Evolutionary conservation across 2,797 vertebrate genomes (phyloP).

Genomic region (Cuculus canorus): DNA sequence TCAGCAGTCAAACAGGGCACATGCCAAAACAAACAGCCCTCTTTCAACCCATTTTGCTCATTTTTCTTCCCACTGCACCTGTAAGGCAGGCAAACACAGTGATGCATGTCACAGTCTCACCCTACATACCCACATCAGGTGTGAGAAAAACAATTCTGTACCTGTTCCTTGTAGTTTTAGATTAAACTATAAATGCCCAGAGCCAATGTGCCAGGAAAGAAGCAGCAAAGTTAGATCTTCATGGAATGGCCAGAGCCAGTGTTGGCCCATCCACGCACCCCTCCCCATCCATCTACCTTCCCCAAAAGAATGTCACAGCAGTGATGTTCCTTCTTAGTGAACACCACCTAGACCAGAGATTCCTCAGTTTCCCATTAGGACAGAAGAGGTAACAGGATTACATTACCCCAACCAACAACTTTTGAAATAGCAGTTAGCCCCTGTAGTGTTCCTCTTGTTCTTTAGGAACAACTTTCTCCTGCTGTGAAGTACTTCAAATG

Average conservation of each 20-base stretch:
- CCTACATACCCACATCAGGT: neutral
- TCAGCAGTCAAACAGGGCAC: neutral
- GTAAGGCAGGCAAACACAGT: neutral
- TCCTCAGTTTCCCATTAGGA: neutral
- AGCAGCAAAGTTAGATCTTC: neutral
- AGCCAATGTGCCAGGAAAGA: neutral
- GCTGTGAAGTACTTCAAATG: neutral
- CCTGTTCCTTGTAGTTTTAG: neutral
- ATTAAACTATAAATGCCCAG: neutral
- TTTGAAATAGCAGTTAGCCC: neutral
- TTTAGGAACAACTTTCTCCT: neutral
- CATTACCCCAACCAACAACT: neutral
- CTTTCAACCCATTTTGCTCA: neutral
- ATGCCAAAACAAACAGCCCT: neutral
- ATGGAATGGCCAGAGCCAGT: neutral
- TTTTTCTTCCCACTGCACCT: neutral
- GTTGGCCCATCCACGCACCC: neutral
- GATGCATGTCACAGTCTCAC: neutral
- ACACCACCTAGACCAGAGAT: neutral
- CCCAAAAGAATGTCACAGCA: neutral
- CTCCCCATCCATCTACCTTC: rapidly evolving
- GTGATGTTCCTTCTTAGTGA: neutral
- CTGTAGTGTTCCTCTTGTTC: neutral
- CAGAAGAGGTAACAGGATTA: neutral
- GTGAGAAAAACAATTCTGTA: neutral